These are phyloP conservation scores for Chromobotia macracanthus DNA, from an alignment of 2,797 vertebrate species.

Conservation along the genomic window DNA sequence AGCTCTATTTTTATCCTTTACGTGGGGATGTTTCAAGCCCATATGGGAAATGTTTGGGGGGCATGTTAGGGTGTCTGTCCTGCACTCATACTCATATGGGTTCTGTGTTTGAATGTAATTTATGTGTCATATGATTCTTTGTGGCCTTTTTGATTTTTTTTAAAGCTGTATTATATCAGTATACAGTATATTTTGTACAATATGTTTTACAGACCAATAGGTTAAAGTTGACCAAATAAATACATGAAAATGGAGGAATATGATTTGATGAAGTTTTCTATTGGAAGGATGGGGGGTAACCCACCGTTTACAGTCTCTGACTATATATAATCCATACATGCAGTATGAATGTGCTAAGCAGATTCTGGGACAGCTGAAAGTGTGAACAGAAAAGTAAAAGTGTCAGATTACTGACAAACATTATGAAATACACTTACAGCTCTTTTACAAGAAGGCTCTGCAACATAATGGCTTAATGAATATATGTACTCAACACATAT, in stretches of 20 bases:
- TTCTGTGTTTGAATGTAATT: conserved; percentile 41
- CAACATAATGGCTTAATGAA: not conserved
- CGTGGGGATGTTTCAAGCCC: conserved; percentile 55
- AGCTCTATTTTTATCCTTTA: conserved; percentile 69
- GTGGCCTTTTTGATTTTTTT: not conserved
- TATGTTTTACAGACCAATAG: not conserved
- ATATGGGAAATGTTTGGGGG: conserved; percentile 59
- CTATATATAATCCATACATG: conserved; percentile 33
- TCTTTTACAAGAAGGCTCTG: not conserved
- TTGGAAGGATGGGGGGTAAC: no score
- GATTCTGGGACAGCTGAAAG: conserved; percentile 32
- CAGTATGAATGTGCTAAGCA: conserved; percentile 21
- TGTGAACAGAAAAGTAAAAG: not conserved
- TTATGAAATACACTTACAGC: not conserved
- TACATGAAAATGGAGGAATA: not conserved
- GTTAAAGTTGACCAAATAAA: not conserved
- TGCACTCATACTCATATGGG: not conserved
- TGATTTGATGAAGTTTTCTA: not conserved
- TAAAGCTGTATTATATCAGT: not conserved
- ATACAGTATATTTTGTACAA: not conserved
- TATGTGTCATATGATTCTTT: conserved; percentile 28
- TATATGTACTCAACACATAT: not conserved
- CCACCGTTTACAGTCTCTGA: conserved; percentile 19
- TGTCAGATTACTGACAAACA: conserved; percentile 9
- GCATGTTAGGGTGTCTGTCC: conserved; percentile 36